Evolutionary conservation across 2,888 invertebrate genomes (phyloP).

Genomic region (Polymixis lichenea): DNA sequence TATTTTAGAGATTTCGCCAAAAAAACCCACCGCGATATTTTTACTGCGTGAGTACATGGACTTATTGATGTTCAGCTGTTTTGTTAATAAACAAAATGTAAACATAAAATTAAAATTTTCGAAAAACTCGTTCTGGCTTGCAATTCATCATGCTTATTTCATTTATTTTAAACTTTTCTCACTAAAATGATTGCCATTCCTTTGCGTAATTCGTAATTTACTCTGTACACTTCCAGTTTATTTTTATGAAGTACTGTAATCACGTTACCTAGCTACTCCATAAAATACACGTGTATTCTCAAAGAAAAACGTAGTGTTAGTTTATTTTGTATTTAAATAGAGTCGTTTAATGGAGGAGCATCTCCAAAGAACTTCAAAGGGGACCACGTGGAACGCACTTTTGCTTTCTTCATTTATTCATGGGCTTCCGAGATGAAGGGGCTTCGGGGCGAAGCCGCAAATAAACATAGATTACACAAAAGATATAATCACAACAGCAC

Average conservation of each 20-base stretch:
- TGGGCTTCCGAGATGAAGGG: constrained; percentile 49
- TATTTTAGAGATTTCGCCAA: too few species aligned
- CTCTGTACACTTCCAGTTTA: not conserved
- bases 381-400: constrained; percentile 64
- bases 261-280: not conserved
- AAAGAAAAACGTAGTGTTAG: constrained; percentile 46
- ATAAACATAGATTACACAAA: constrained; percentile 55
- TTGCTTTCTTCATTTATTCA: constrained; percentile 75
- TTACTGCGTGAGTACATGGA: too few species aligned
- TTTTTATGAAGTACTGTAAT: constrained; percentile 3
- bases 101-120: too few species aligned
- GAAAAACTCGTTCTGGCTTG: not conserved
- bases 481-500: constrained; percentile 42
- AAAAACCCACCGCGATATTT: too few species aligned
- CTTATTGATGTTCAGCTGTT: not conserved
- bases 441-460: constrained; percentile 56
- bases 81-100: not conserved
- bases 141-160: not conserved
- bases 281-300: not conserved
- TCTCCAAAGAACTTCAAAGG: constrained; percentile 68
- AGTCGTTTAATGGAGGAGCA: constrained; percentile 59
- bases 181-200: not conserved
- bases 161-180: not conserved
- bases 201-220: not conserved
- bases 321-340: constrained; percentile 68